Evolutionary conservation across 2,888 invertebrate species (phyloP), one percentile per base, ranked within the genome.

Genomic region (Nebria brevicollis): DNA sequence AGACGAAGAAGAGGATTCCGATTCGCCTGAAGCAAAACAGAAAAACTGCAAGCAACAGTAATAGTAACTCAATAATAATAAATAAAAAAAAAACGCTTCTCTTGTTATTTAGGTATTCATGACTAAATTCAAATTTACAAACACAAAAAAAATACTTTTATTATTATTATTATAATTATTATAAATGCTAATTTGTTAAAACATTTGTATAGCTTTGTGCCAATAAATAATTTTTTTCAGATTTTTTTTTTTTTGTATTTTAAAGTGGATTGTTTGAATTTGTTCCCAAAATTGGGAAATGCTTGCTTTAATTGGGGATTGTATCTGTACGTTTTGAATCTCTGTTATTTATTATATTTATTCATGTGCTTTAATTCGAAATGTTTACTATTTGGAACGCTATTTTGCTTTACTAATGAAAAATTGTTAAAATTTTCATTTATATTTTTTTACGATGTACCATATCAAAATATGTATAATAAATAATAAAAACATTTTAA

Each of bases 1-100:
- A 83, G 93, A 92, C 82, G 91, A 91, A 72, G 91, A 91, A 66
- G 91, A 92, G 78, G 91, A 91, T 65, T 84, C 84, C 84, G 90
- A 89, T 2, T 87, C 89, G 79, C 88, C 90, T 82, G 86, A 90
- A 85, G 83, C 82, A 84, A 89, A 89, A 84, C 87, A 87, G 81
- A 87, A 87, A 82, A 88, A 88, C 80, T 89, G 89, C 85, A 88
- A 88, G 83, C 89, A 88, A 84, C 89, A 88, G 85, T 89, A 88
- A 77, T 74, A 54, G 54, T 54, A 54, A 54, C 54, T 54, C 54
- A 54, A 54, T 11, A 54, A 10, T 8, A 43, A 8, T 43, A 8
- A 43, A n/a, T n/a, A n/a, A 43, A 43, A 8, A 43, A 11, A 13
- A 54, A 54, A 54, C 54, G 54, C 54, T 54, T 54, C 54, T 54